Evolutionary conservation across 2,113 vertebrate genomes (phyloP).

Genomic region (Lipophrys pholis): DNA sequence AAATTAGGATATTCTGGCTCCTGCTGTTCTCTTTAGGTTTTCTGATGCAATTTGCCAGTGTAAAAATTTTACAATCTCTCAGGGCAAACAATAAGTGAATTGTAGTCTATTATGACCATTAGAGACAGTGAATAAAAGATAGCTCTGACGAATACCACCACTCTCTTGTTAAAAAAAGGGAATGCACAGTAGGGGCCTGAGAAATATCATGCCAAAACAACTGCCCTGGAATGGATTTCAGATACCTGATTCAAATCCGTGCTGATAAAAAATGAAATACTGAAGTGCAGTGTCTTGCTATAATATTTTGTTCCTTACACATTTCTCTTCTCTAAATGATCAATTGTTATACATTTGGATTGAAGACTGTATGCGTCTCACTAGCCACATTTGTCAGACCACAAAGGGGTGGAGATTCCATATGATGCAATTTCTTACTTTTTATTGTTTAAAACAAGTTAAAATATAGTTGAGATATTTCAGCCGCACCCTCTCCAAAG

Average conservation of each 20-base stretch:
- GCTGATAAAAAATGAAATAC: slow-evolving; percentile 47
- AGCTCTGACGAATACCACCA: slow-evolving; percentile 41
- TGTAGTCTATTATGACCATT: slow-evolving; percentile 57
- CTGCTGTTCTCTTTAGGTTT: slow-evolving; percentile 18
- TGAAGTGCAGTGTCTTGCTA: not conserved
- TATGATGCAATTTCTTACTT: not conserved
- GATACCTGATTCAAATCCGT: slow-evolving; percentile 49
- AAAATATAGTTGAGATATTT: not conserved
- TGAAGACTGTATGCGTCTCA: not conserved
- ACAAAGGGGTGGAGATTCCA: not conserved
- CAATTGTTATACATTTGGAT: not conserved
- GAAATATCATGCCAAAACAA: slow-evolving; percentile 48
- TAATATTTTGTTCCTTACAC: slow-evolving; percentile 1
- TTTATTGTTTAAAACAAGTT: not conserved
- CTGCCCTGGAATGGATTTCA: slow-evolving; percentile 51
- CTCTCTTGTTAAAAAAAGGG: slow-evolving; percentile 36
- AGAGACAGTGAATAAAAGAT: slow-evolving; percentile 67
- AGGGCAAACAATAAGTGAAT: slow-evolving; percentile 59
- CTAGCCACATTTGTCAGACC: not conserved
- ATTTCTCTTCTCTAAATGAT: slow-evolving; percentile 4
- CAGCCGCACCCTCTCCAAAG: not conserved
- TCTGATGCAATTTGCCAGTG: slow-evolving; percentile 48
- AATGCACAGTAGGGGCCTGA: slow-evolving; percentile 49
- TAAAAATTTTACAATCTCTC: slow-evolving; percentile 52
- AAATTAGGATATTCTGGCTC: slow-evolving; percentile 36